phyloP scores from a whole-genome alignment of 1,140 invertebrate genomes.

The Lycorma delicatula region DNA sequence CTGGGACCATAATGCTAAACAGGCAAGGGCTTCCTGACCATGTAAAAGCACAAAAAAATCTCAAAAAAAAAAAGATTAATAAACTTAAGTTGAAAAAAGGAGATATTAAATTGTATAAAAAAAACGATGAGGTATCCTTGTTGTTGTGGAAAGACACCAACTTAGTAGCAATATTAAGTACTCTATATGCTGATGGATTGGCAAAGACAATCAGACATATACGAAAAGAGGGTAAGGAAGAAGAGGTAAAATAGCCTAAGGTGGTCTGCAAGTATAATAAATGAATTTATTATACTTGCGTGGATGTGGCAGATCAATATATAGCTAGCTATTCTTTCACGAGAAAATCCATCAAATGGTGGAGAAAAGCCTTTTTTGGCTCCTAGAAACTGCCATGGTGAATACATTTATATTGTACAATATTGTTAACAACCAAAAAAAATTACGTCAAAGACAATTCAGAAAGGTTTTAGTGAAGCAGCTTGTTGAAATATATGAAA shows the following conservation, averaged over 20 bases:
- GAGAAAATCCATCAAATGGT: neutral
- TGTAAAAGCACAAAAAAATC: neutral
- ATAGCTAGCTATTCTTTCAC: neutral
- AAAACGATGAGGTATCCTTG: neutral
- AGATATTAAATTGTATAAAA: neutral
- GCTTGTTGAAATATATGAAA: conserved; percentile 6
- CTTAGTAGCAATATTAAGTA: neutral
- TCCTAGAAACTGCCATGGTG: conserved; percentile 3
- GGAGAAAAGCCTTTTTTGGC: conserved; percentile 8
- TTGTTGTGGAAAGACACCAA: neutral
- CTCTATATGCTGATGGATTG: too few relatives aligned
- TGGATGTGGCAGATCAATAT: neutral
- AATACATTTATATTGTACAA: conserved; percentile 4
- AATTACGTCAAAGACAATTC: neutral
- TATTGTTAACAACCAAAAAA: neutral
- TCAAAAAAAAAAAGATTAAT: too few relatives aligned
- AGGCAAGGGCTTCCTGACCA: too few relatives aligned
- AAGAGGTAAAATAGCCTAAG: too few relatives aligned
- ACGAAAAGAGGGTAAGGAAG: too few relatives aligned
- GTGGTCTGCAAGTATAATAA: neutral
- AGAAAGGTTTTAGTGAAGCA: neutral
- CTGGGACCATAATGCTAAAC: neutral
- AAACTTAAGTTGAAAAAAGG: too few relatives aligned
- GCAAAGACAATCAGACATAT: too few relatives aligned
- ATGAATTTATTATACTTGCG: neutral